phyloP scores from a whole-genome alignment of 2,113 vertebrate genomes.

The Aegithalos caudatus region DNA sequence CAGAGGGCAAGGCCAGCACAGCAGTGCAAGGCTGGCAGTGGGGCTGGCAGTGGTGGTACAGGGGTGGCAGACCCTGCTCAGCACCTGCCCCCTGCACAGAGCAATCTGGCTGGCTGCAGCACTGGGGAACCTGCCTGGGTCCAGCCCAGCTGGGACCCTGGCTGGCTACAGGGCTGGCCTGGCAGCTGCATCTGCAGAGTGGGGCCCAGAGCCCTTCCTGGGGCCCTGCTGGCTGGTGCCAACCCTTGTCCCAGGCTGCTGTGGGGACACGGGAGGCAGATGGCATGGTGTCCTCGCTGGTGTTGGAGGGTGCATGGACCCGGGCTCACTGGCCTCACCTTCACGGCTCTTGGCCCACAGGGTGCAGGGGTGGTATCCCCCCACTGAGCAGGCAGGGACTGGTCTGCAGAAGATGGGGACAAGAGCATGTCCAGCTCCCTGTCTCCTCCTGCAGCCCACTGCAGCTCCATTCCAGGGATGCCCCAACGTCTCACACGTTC shows the following conservation, averaged over 20 bases:
- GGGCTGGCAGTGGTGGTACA: neutral
- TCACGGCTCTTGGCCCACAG: constrained; percentile 1
- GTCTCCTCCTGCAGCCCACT: neutral
- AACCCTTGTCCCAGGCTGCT: neutral
- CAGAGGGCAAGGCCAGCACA: neutral
- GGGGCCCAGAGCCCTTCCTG: neutral
- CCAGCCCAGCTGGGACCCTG: constrained; percentile 47
- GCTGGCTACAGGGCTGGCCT: neutral
- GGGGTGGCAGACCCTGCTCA: neutral
- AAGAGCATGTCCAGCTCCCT: neutral
- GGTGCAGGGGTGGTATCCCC: neutral
- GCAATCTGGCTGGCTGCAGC: neutral
- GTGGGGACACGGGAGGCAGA: neutral
- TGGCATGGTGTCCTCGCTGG: constrained; percentile 31
- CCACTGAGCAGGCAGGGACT: neutral
- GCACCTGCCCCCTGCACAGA: neutral
- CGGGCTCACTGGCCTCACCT: constrained; percentile 23
- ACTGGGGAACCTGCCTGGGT: neutral
- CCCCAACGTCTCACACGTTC: constrained; percentile 60
- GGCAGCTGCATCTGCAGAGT: neutral
- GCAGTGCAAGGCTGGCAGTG: neutral
- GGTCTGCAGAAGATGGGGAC: neutral
- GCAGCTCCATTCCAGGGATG: neutral
- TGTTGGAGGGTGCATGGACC: neutral
- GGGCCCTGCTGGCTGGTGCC: neutral